Base-by-base conservation (phyloP, 2,888 invertebrate species). In the Eupsilia transversa region DNA sequence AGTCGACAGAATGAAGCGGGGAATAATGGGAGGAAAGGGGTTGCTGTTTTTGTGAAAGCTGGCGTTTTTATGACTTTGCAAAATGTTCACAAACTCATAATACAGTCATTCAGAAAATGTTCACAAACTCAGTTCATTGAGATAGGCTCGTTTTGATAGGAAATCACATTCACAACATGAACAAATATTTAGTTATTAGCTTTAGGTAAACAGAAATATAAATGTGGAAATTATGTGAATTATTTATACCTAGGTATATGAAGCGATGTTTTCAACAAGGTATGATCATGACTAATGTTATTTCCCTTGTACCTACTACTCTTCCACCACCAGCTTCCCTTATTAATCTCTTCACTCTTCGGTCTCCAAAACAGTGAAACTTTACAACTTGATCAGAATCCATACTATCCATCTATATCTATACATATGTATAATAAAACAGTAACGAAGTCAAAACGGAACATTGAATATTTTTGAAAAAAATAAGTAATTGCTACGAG, bases 11-110 rank as follows among this genome's bases (percentile, higher is more conserved):
- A 57, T 56, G 43, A 46, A 75, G 54, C 65, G 49, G 60, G 52
- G 23, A 35, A 57, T 61, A 69, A 79, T 73, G n/a, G 17, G 2
- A 27, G 27, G 46, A 23, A 54, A 56, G 17, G 35, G 68, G 33
- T 59, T 67, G 82, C n/a, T 68, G 38, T 74, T 80, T 80, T 78
- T 61, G 38, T 12, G 52, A 23, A 38, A 46, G 23, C 23, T 65
- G 65, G 30, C 66, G 33, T 41, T 57, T 77, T 72, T 59, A 54
- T 73, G n/a, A n/a, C 14, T 23, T 52, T 77, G n/a, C n/a, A 52
- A 79, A 77, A 38, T 33, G 41, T 23, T 56, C 14, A 17, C 56
- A 49, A 76, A 56, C 23, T 33, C 7, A 3, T 30, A 23, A 59
- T 3, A 20, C 54, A 1, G 10, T 5, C n/a, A n/a, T n/a, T n/a